Conservation (phyloP, 2,797 vertebrate species). For the Falco cherrug region DNA sequence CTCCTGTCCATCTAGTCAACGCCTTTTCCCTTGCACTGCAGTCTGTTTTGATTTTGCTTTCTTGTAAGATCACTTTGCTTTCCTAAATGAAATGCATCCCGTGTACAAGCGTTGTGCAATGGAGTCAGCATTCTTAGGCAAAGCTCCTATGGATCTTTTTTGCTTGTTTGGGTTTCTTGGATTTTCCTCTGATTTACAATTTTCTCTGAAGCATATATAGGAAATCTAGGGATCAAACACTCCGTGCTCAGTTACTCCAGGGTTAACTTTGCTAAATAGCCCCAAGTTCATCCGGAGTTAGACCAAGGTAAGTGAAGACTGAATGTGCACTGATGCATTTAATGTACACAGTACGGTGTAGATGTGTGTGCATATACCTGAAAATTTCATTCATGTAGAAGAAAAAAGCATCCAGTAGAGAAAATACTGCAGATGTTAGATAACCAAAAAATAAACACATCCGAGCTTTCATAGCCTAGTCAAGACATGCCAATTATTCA, state of each 20-base stretch:
- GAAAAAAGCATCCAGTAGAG: background rate
- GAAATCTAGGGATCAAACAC: background rate
- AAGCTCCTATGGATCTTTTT: background rate
- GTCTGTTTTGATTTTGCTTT: background rate
- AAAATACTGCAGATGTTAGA: slow-evolving; percentile 6
- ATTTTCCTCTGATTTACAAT: background rate
- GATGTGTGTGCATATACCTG: background rate
- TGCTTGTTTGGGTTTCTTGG: background rate
- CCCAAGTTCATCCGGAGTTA: background rate
- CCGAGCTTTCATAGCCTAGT: background rate
- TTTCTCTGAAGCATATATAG: background rate
- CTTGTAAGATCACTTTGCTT: background rate
- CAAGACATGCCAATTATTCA: background rate
- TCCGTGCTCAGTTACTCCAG: background rate
- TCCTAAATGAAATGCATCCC: background rate
- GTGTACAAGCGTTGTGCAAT: background rate
- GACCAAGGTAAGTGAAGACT: background rate
- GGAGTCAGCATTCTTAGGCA: background rate
- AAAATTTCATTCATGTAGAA: slow-evolving; percentile 22
- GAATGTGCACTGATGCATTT: background rate
- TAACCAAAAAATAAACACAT: slow-evolving; percentile 27
- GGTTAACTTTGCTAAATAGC: background rate
- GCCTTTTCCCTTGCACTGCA: background rate
- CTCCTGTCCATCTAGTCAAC: background rate
- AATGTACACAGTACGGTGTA: background rate